Conservation (phyloP, 2,113 vertebrate genomes). For the Ploceus nigricollis region DNA sequence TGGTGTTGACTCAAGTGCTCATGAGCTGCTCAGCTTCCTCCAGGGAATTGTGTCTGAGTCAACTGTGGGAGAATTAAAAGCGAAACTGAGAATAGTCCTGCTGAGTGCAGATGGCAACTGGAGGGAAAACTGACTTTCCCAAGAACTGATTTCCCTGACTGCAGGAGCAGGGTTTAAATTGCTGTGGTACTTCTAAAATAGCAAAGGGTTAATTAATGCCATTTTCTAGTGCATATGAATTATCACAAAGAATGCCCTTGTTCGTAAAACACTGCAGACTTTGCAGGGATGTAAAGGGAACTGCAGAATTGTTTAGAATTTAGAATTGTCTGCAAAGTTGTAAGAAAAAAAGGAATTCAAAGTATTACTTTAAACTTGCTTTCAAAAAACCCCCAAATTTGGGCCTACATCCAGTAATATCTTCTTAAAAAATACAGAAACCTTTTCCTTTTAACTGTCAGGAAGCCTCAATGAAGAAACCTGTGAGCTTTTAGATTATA, state of each 20-base stretch:
- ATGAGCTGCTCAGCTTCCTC: background rate
- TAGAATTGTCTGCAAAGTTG: background rate
- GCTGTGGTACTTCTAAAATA: background rate
- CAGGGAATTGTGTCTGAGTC: slow-evolving; percentile 13
- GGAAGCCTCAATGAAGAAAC: background rate
- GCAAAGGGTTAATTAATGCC: background rate
- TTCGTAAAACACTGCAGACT: background rate
- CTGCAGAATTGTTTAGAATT: background rate
- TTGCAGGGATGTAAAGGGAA: background rate
- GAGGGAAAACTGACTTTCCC: background rate
- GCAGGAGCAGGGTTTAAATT: background rate
- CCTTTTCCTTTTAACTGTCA: background rate
- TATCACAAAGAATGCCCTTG: background rate
- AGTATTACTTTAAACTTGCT: background rate
- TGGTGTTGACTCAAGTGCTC: background rate
- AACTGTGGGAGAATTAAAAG: slow-evolving; percentile 21
- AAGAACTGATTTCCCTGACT: background rate
- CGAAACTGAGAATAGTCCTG: slow-evolving; percentile 11
- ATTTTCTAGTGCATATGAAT: background rate
- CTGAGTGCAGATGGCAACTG: background rate
- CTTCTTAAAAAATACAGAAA: background rate
- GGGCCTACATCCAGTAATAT: background rate
- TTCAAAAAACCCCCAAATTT: background rate
- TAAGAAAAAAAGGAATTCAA: background rate
- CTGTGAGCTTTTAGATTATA: background rate